These are phyloP conservation scores for Punctoribates punctum DNA, from an alignment of 2,888 invertebrate species.

Conservation along the genomic window DNA sequence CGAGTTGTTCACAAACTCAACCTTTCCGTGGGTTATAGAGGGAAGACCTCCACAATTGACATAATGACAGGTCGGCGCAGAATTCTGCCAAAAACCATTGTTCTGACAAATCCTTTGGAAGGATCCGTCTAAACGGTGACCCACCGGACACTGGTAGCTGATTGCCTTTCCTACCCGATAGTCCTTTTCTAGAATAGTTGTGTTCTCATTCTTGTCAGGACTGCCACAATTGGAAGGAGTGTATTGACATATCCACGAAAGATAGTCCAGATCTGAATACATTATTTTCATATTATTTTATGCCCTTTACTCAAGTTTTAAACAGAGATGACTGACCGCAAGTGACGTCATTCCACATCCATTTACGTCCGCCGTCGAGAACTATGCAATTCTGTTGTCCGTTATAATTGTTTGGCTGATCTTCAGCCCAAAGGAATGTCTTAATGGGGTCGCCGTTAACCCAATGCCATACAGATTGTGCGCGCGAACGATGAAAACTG, in stretches of 20 bases:
- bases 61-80: constrained; percentile 78
- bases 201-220: constrained; percentile 72
- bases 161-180: constrained; percentile 61
- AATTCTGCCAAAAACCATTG: constrained; percentile 78
- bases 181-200: constrained; percentile 66
- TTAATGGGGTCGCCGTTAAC: constrained; percentile 57
- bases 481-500: constrained; percentile 56
- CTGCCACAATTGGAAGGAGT: constrained; percentile 76
- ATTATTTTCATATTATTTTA: neutral
- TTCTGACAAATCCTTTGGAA: constrained; percentile 65
- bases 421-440: constrained; percentile 75
- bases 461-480: constrained; percentile 55
- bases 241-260: constrained; percentile 83
- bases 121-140: constrained; percentile 72
- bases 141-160: constrained; percentile 73
- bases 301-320: neutral
- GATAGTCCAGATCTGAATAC: constrained; percentile 67
- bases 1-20: constrained; percentile 60
- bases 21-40: constrained; percentile 66
- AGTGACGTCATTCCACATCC: constrained; percentile 92
- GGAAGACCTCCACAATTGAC: constrained; percentile 69
- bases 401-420: constrained; percentile 92
- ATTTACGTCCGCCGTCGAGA: constrained; percentile 79
- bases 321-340: constrained; percentile 59
- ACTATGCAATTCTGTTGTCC: constrained; percentile 94